These are phyloP conservation scores for Himantopus leucocephalus DNA, from an alignment of 2,113 vertebrate genomes.

Conservation along the genomic window DNA sequence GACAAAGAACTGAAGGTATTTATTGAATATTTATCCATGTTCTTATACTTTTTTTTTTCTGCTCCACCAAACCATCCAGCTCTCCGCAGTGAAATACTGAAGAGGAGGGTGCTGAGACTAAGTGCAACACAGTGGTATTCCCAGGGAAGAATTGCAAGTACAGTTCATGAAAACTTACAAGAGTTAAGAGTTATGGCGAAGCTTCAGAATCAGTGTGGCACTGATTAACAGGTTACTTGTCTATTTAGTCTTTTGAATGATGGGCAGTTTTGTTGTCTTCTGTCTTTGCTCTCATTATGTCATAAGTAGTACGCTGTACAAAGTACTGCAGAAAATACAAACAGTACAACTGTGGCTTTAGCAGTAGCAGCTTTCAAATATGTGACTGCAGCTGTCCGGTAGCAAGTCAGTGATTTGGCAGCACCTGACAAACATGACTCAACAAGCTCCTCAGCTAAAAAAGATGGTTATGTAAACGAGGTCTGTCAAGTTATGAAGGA, in stretches of 20 bases:
- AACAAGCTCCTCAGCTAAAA: neutral
- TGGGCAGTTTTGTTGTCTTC: neutral
- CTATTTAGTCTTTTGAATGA: neutral
- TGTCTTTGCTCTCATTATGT: neutral
- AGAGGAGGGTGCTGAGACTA: neutral
- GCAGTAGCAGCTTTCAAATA: neutral
- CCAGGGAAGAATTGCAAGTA: neutral
- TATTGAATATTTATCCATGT: neutral
- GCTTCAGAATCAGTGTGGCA: neutral
- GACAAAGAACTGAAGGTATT: neutral
- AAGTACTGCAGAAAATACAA: neutral
- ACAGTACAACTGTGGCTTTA: neutral
- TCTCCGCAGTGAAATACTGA: fast-evolving
- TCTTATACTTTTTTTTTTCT: neutral
- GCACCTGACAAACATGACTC: neutral
- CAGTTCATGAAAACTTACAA: neutral
- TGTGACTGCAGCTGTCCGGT: neutral
- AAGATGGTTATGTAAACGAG: neutral
- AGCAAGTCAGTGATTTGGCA: neutral
- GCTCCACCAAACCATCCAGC: neutral
- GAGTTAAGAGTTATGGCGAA: neutral
- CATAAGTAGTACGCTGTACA: neutral
- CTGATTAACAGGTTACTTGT: neutral
- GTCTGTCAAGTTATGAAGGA: neutral
- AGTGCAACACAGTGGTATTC: neutral